Base-by-base conservation (phyloP, 2,113 vertebrate species). In the Origma solitaria region DNA sequence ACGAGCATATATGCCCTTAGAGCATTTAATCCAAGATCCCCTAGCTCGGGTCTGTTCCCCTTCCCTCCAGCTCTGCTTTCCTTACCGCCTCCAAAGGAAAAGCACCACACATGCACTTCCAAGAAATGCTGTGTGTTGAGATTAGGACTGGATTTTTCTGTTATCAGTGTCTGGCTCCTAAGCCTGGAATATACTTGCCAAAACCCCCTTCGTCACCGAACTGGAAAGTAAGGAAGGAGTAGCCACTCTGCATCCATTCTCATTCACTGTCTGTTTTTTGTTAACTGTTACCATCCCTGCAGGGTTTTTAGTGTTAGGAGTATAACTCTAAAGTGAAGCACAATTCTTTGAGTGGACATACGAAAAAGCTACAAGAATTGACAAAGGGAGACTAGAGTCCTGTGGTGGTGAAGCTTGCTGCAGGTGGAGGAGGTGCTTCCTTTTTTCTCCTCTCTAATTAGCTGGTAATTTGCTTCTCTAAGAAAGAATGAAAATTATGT, bases 401-500 rank as follows among this genome's bases (percentile, higher is more conserved):
- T 73, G 42, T 80, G 77, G 33, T 89, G 73, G 40, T 89, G 92
- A 70, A 88, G 35, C 54, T 91, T 91, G 61, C 18, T 86, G 58
- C 60, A 93, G 75, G 44, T 88, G 68, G 53, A 58, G 86, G 69
- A 79, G 69, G 23, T 3, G 2, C 44, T 85, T 85, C 40, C 35
- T 75, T 61, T 87, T 77, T 66, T 57, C 56, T 83, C 54, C 84
- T 72, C 78, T 95, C 76, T 91, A 94, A 68, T 73, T 91, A 96
- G 35, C 53, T 92, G 45, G 56, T 75, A 76, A 88, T 76, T 94
- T 87, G 31, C 49, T 82, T 70, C 45, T 62, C 12, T 86, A 66
- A 88, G 54, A 92, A 95, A 80, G 75, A 93, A 87, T n/a, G 49
- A 93, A 88, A 97, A 90, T 92, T 83, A 88, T 15, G 4, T 42